These are phyloP conservation scores for Tetranychus piercei DNA, from an alignment of 2,888 invertebrate species.

Conservation along the genomic window DNA sequence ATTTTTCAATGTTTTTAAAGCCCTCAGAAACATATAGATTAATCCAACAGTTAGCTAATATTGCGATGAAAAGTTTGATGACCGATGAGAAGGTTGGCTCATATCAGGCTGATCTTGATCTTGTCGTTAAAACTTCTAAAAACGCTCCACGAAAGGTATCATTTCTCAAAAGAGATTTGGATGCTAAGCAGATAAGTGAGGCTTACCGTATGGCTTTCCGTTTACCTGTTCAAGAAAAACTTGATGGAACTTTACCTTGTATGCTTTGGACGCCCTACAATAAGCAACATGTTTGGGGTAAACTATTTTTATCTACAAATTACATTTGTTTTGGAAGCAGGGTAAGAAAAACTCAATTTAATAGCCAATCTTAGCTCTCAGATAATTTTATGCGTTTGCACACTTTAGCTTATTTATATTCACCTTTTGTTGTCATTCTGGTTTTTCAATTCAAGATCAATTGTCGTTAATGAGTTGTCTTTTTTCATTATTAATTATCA, in stretches of 20 bases:
- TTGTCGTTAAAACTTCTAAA: constrained; percentile 58
- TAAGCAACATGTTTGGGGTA: constrained; percentile 67
- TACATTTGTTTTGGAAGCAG: constrained; percentile 90
- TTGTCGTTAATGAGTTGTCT: no score
- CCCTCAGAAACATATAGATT: constrained; percentile 71
- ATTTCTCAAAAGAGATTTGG: constrained; percentile 78
- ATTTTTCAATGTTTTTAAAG: constrained; percentile 75
- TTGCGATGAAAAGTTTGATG: constrained; percentile 63
- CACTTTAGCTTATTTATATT: background rate
- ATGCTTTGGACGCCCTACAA: constrained; percentile 87
- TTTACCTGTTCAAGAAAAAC: constrained; percentile 68
- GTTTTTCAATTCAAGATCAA: background rate
- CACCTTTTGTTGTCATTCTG: no score
- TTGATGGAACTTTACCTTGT: constrained; percentile 78
- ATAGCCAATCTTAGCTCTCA: background rate
- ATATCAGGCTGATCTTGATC: constrained; percentile 39
- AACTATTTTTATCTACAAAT: constrained; percentile 74
- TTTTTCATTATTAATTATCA: background rate
- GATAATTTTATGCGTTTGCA: background rate
- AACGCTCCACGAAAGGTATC: constrained; percentile 75
- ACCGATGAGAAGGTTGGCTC: constrained; percentile 20
- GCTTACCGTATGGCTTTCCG: constrained; percentile 48
- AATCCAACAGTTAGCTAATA: constrained; percentile 85
- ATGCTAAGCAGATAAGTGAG: constrained; percentile 82
- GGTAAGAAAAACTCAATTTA: constrained; percentile 38